Base-by-base conservation (phyloP, 1,140 invertebrate genomes). In the Drosophila simulans region DNA sequence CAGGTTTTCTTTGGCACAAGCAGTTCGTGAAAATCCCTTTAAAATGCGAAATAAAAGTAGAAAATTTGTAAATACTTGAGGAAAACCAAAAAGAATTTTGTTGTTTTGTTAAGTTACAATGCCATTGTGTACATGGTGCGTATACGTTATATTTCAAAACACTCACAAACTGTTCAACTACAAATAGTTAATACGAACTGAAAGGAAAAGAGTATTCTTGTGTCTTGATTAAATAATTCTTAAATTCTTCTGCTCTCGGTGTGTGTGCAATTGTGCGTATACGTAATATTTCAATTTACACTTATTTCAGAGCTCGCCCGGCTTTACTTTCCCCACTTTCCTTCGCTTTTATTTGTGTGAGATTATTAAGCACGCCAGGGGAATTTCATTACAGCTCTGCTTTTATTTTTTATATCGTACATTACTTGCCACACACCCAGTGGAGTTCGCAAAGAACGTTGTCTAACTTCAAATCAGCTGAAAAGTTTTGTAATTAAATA, bases 401-500 rank as follows among this genome's bases (percentile, higher is more conserved):
- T 37, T 69, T 39, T 17, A 12, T 37, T 12, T 12, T 12, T 4
- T 60, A 59, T 27, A 45, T 45, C 43, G 39, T 45, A 42, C n/a
- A 15, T 40, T 40, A n/a, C 34, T 69, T 27, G 10, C 15, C 25
- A 31, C 15, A 31, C 15, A 37, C 64, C 64, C 20, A 22, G 27
- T 51, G 56, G 8, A 69, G 17, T 43, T 31, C 40, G 31, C 31
- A 66, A 31, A 15, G 46, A 4, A 8, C 27, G 5, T 27, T 48
- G 45, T 27, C 22, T 43, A 48, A 56, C 63, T 25, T 56, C 49
- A 56, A 69, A 69, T 69, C 66, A 56, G 64, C 4, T 70, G 43
- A 49, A 71, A 71, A 71, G 64, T 70, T 70, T 49, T 70, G 65
- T 49, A 71, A 71, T 71, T 71, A 71, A 71, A 71, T 71, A 49